Percentiles rank a stretch among this genome's conserved stretches.
These are phyloP conservation scores for Varecia variegata DNA, from an alignment of 2,797 vertebrate species.

Conservation along the genomic window DNA sequence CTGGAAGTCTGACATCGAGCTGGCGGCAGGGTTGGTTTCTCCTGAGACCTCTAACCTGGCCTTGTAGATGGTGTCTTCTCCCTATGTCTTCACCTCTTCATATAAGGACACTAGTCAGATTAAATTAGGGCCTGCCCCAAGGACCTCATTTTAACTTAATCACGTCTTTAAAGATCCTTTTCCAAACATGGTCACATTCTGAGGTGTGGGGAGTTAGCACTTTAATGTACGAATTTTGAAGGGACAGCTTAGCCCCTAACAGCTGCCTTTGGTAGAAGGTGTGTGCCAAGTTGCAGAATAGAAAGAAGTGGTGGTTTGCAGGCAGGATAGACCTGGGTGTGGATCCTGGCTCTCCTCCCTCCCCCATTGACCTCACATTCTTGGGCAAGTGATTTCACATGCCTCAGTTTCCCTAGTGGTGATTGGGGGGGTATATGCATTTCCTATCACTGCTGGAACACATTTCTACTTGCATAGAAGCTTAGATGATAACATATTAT, in stretches of 20 bases:
- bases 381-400: fast-evolving
- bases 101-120: not conserved
- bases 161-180: not conserved
- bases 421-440: not conserved
- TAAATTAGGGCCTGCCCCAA: not conserved
- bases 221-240: fast-evolving
- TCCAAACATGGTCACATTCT: not conserved
- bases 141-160: not conserved
- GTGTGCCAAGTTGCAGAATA: not conserved
- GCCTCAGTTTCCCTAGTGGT: not conserved
- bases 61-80: not conserved
- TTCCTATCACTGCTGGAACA: fast-evolving
- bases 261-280: not conserved
- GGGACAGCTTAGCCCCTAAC: not conserved
- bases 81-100: not conserved
- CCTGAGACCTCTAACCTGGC: not conserved
- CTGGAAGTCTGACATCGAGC: not conserved
- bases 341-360: not conserved
- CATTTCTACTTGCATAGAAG: not conserved
- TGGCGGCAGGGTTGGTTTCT: not conserved
- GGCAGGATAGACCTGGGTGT: not conserved
- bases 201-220: too few species aligned
- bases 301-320: not conserved
- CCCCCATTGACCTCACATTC: not conserved
- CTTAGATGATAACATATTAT: not conserved